A percentile compares a stretch with the other conserved stretches of the same genome.
These are phyloP conservation scores for Chrysolina americana DNA, from an alignment of 2,888 invertebrate species.

Conservation along the genomic window DNA sequence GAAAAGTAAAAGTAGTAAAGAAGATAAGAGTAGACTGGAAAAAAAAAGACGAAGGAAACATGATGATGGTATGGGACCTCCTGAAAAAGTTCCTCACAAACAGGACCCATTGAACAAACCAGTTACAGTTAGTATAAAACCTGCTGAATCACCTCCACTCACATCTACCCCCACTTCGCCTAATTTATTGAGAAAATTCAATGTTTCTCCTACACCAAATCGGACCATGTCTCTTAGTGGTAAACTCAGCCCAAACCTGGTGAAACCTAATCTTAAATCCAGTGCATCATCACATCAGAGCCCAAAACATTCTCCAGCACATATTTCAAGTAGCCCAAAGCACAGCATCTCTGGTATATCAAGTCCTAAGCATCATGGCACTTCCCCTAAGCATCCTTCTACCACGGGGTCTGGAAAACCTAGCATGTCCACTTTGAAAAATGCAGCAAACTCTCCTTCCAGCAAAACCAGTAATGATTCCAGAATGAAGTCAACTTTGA, in stretches of 20 bases:
- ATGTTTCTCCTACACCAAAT: conserved; percentile 80
- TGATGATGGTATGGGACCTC: conserved; percentile 87
- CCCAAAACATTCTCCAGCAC: conserved; percentile 84
- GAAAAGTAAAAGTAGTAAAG: conserved; percentile 56
- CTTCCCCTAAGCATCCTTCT: conserved; percentile 83
- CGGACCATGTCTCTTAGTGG: conserved; percentile 77
- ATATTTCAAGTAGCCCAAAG: conserved; percentile 79
- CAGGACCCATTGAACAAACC: conserved; percentile 81
- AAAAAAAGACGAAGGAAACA: conserved; percentile 84
- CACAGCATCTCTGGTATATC: conserved; percentile 78
- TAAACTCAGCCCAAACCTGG: conserved; percentile 73
- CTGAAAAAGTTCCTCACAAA: conserved; percentile 80
- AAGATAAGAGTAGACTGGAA: conserved; percentile 71
- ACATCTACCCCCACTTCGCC: conserved; percentile 75
- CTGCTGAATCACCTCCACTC: conserved; percentile 74
- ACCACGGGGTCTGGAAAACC: conserved; percentile 86
- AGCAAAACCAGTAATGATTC: conserved; percentile 75
- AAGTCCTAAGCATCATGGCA: conserved; percentile 84
- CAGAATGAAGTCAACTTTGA: conserved; percentile 67
- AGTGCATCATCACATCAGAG: conserved; percentile 75
- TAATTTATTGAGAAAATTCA: conserved; percentile 79
- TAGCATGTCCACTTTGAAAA: conserved; percentile 90
- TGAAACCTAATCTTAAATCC: conserved; percentile 72
- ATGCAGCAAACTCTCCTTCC: conserved; percentile 82
- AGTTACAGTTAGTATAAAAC: conserved; percentile 82